Evolutionary conservation across 2,113 vertebrate species (phyloP).

Genomic region (Platichthys stellatus): DNA sequence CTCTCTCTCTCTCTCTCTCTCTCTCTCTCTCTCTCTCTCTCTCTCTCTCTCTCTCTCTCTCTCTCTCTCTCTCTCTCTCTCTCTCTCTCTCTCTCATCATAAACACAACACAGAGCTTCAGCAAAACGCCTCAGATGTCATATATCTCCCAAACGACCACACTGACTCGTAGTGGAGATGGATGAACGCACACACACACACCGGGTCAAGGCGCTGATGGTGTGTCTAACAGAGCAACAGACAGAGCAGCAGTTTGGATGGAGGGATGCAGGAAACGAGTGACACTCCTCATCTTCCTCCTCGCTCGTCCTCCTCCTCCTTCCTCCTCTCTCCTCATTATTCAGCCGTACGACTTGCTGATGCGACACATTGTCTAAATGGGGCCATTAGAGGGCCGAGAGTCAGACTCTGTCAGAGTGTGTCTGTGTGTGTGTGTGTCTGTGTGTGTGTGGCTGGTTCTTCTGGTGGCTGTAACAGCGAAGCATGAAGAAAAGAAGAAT

Average conservation of each 20-base stretch:
- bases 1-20: too few species aligned
- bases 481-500: conserved; percentile 71
- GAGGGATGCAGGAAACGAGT: conserved; percentile 53
- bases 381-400: conserved; percentile 68
- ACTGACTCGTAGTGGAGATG: background rate
- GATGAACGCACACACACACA: conserved; percentile 7
- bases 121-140: conserved; percentile 24
- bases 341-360: conserved; percentile 76
- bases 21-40: background rate
- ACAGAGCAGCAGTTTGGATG: conserved; percentile 51
- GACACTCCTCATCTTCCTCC: conserved; percentile 10
- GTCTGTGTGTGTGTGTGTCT: conserved; percentile 37
- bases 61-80: background rate
- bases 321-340: conserved; percentile 56
- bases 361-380: conserved; percentile 77
- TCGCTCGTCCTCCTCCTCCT: conserved; percentile 5
- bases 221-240: conserved; percentile 55
- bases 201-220: conserved; percentile 14
- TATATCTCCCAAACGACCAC: conserved; percentile 59
- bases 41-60: too few species aligned
- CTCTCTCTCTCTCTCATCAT: conserved; percentile 30
- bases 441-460: conserved; percentile 41
- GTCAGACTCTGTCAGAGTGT: conserved; percentile 11
- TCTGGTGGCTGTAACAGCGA: conserved; percentile 58
- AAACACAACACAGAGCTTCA: conserved; percentile 45